phyloP scores from a whole-genome alignment of 2,888 invertebrate genomes.

The Ametastegia equiseti region DNA sequence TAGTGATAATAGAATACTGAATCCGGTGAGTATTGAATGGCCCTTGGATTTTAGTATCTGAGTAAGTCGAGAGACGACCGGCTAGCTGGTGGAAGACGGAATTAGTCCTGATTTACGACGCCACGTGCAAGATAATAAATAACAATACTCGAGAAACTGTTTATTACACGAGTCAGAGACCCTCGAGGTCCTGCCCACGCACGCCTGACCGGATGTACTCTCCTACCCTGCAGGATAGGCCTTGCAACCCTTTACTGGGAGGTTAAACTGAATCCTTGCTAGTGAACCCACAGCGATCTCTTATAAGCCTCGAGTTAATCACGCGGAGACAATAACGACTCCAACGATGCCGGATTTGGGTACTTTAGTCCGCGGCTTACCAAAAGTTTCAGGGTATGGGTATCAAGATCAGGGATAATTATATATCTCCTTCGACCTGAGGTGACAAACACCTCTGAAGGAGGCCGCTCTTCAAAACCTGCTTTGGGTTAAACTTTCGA shows the following conservation, averaged over 20 bases:
- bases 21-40: too few relatives aligned
- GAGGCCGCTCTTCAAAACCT: too few relatives aligned
- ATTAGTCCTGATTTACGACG: constrained; percentile 18
- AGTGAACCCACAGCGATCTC: constrained; percentile 8
- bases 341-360: constrained; percentile 13
- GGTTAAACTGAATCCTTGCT: constrained; percentile 6
- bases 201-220: not conserved
- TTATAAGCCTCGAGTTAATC: constrained; percentile 14
- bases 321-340: not conserved
- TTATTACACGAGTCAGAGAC: constrained; percentile 6
- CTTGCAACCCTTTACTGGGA: not conserved
- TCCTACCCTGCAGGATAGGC: not conserved
- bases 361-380: not conserved
- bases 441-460: too few relatives aligned
- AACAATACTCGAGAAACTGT: constrained; percentile 19
- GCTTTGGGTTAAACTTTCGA: too few relatives aligned
- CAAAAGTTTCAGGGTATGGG: not conserved
- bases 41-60: too few relatives aligned
- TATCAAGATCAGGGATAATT: not conserved
- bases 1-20: too few relatives aligned
- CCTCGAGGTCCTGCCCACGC: not conserved
- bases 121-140: not conserved
- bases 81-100: not conserved
- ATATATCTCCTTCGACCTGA: not conserved
- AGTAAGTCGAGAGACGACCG: not conserved